phyloP scores from a whole-genome alignment of 2,888 invertebrate species.

The Amitus sp. region DNA sequence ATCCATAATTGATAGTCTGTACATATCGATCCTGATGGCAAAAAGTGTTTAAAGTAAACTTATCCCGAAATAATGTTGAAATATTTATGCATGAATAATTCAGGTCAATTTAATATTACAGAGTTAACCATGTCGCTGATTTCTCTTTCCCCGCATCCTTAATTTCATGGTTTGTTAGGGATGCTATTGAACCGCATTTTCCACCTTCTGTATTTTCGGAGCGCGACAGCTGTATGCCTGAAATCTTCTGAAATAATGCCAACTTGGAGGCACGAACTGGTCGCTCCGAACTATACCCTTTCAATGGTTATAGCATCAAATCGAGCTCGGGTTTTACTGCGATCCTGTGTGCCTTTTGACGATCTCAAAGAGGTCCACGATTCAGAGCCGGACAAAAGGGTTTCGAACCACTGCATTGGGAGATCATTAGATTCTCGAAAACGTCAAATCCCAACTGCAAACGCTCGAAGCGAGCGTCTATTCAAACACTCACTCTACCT shows the following conservation, averaged over 20 bases:
- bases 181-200: too few relatives aligned
- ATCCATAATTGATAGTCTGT: too few relatives aligned
- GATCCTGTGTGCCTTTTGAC: slow-evolving; percentile 30
- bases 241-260: slow-evolving; percentile 35
- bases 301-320: slow-evolving; percentile 35
- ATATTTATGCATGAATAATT: too few relatives aligned
- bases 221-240: slow-evolving; percentile 33
- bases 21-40: too few relatives aligned
- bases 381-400: slow-evolving; percentile 13
- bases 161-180: too few relatives aligned
- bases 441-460: slow-evolving; percentile 32
- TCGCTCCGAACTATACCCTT: slow-evolving; percentile 20
- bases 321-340: slow-evolving; percentile 20
- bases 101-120: too few relatives aligned
- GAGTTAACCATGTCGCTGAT: too few relatives aligned
- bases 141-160: too few relatives aligned
- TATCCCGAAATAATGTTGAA: too few relatives aligned
- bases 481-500: slow-evolving; percentile 9
- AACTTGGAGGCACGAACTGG: slow-evolving; percentile 33
- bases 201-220: too few relatives aligned
- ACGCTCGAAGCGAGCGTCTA: slow-evolving; percentile 12
- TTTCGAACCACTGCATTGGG: slow-evolving; percentile 9
- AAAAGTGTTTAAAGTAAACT: too few relatives aligned
- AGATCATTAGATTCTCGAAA: slow-evolving; percentile 31
- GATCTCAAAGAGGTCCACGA: slow-evolving; percentile 4